A percentile compares a stretch with the other conserved stretches of the same genome.
phyloP scores from a whole-genome alignment of 2,888 invertebrate genomes.

The Amphiduros pacificus region DNA sequence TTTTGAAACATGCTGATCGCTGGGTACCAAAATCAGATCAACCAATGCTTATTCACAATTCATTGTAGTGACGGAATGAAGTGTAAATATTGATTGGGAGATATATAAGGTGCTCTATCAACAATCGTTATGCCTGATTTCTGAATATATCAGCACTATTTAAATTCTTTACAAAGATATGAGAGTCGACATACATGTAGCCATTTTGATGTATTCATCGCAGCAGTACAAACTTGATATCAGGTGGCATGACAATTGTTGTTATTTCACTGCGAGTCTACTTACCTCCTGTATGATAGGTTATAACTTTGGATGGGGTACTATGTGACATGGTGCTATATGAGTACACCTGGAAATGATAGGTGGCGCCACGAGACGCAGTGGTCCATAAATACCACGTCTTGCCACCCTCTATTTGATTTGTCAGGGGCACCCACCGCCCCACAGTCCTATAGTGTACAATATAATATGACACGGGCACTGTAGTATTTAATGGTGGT shows the following conservation, averaged over 20 bases:
- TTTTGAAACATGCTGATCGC: too few species aligned
- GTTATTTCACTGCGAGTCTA: neutral
- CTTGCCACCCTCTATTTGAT: constrained; percentile 11
- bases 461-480: constrained; percentile 47
- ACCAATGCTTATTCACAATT: too few species aligned
- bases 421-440: constrained; percentile 28
- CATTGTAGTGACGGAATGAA: too few species aligned
- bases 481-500: constrained; percentile 41
- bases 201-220: neutral
- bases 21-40: too few species aligned
- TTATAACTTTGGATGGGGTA: constrained; percentile 11
- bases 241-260: neutral
- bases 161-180: too few species aligned
- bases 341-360: constrained; percentile 28
- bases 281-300: constrained; percentile 25
- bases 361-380: constrained; percentile 29
- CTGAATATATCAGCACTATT: too few species aligned
- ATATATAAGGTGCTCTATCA: too few species aligned
- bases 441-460: constrained; percentile 40
- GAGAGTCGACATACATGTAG: too few species aligned
- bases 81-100: too few species aligned
- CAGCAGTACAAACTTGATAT: neutral
- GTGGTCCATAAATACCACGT: constrained; percentile 31
- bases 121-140: too few species aligned
- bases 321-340: neutral